Conservation (phyloP, 2,888 invertebrate species). For the Arge pagana region DNA sequence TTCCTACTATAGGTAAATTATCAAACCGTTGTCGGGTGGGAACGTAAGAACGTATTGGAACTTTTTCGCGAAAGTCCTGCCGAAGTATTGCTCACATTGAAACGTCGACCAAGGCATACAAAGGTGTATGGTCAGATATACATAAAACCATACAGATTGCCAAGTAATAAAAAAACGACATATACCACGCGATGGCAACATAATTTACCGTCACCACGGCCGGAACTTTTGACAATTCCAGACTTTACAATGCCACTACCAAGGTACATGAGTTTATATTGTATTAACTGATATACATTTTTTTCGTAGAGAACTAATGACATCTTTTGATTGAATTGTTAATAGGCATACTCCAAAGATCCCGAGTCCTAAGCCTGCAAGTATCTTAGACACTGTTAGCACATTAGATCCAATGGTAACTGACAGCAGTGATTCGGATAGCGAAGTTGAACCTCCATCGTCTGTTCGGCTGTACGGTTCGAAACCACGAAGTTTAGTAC, state of each 20-base stretch:
- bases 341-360: conserved; percentile 47
- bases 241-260: conserved; percentile 65
- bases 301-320: not conserved
- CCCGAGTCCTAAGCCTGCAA: conserved; percentile 50
- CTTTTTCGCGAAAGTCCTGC: conserved; percentile 76
- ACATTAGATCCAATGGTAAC: conserved; percentile 56
- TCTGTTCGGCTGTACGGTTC: conserved; percentile 70
- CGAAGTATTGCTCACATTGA: conserved; percentile 80
- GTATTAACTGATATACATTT: not conserved
- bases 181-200: conserved; percentile 70
- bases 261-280: conserved; percentile 55
- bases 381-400: conserved; percentile 45
- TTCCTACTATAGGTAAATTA: conserved; percentile 70
- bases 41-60: conserved; percentile 75
- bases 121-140: conserved; percentile 78
- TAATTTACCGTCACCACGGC: conserved; percentile 70
- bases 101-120: conserved; percentile 81
- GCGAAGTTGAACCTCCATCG: conserved; percentile 63
- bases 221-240: conserved; percentile 66
- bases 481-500: conserved; percentile 75
- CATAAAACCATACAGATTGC: conserved; percentile 73
- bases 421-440: conserved; percentile 62
- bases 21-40: conserved; percentile 81
- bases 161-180: conserved; percentile 71
- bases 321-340: conserved; percentile 23